Evolutionary conservation across 2,888 invertebrate species (phyloP), one percentile per base, ranked within the genome.

Genomic region (Pristionchus mayeri): DNA sequence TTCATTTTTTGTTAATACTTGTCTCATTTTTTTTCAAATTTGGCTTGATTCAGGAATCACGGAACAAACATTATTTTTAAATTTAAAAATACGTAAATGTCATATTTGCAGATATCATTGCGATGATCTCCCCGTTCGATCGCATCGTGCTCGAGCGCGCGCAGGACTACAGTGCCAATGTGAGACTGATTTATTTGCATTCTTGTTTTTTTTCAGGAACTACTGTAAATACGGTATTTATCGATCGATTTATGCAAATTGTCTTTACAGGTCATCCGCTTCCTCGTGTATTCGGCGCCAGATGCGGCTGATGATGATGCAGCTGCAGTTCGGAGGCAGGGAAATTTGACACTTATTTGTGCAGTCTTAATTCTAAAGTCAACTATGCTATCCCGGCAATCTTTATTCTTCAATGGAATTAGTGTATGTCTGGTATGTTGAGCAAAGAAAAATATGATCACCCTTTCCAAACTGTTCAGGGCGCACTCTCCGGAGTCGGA

Each of bases 51-150:
- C n/a, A n/a, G n/a, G n/a, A n/a, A n/a, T n/a, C n/a, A n/a, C n/a
- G n/a, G n/a, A n/a, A n/a, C n/a, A n/a, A n/a, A n/a, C n/a, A n/a
- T n/a, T n/a, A n/a, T n/a, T n/a, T n/a, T n/a, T n/a, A n/a, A n/a
- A n/a, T n/a, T n/a, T n/a, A n/a, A n/a, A n/a, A n/a, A n/a, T n/a
- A n/a, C n/a, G n/a, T 30, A 9, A 3, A 30, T 50, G 24, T 48
- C 24, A 63, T 21, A n/a, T 48, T 21, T 75, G 11, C 75, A 84
- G 84, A 84, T 24, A 50, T 84, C 71, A 75, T 84, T 54, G 84
- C 84, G 3, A 75, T 84, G 18, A 52, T 84, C 52, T 30, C 84
- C 11, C 84, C 84, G 27, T 27, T 75, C 71, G 84, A 75, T 16
- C 84, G 40, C 34, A 27, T 84, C 18, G 71, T 54, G 21, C 71